Evolutionary conservation across 2,888 invertebrate genomes (phyloP), one percentile per base, ranked within the genome.

Genomic region (Drosophila prolongata): DNA sequence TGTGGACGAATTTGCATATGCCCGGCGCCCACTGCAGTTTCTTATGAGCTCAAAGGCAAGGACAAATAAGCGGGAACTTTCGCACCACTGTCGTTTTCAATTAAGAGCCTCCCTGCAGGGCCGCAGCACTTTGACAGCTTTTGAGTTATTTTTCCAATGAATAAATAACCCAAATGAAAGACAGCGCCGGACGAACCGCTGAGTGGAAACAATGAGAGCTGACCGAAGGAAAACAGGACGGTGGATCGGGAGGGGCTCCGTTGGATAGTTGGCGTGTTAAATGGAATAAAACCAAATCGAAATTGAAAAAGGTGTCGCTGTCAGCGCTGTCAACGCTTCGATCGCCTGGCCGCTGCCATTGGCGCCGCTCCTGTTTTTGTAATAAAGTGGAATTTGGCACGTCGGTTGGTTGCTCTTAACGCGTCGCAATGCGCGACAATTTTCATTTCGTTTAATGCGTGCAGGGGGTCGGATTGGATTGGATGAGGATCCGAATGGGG

Each of bases 301-400:
- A 86, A 86, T 87, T 79, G 83, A 75, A 87, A 74, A 87, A 83
- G 83, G 83, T 86, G 88, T 85, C 75, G 79, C 76, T 87, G 80
- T 76, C 81, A 68, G 50, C 60, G 35, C 49, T 65, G 59, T 55
- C 67, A 55, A 13, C 70, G 37, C 54, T 66, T 61, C 62, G 46
- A 66, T 66, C 67, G 64, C 40, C 37, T 47, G 52, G 67, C 62
- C 52, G 50, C 67, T 38, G 67, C 62, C 52, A 53, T 62, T 38
- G 67, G 52, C 46, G 62, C 24, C 40, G 57, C 47, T 14, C 37
- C 52, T 57, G 62, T 66, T 61, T 71, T 54, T 65, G 79, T 87
- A 87, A 82, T 87, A 85, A 85, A 85, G 74, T 80, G 83, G 80
- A 87, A 83, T 87, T 87, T 83, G 83, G 83, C 86, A 83, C 88